A percentile compares a stretch with the other conserved stretches of the same genome.
Evolutionary conservation across 2,797 vertebrate genomes (phyloP).

Genomic region (Vireo griseus): DNA sequence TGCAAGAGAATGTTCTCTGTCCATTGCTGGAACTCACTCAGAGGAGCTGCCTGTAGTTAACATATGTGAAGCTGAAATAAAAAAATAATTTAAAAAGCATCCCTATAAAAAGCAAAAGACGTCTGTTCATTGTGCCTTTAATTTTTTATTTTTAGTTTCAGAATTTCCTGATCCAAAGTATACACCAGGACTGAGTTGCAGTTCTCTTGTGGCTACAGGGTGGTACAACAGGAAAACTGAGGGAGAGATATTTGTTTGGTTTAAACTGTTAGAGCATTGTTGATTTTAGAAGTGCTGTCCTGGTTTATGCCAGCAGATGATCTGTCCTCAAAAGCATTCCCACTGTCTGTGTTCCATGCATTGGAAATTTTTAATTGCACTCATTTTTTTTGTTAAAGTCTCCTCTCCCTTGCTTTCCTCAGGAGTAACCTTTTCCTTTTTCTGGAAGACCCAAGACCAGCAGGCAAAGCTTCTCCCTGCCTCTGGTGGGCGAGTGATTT

Average conservation of each 20-base stretch:
- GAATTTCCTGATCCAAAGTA: not conserved
- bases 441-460: conserved; percentile 89
- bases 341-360: not conserved
- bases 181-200: not conserved
- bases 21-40: not conserved
- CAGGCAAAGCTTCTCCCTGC: conserved; percentile 60
- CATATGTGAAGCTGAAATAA: not conserved
- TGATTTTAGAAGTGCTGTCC: not conserved
- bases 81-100: not conserved
- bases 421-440: conserved; percentile 97
- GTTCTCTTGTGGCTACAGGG: not conserved
- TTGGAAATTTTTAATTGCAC: not conserved
- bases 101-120: not conserved
- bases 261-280: not conserved
- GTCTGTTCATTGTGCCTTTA: not conserved
- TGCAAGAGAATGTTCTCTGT: not conserved
- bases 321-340: not conserved
- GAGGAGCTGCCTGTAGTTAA: not conserved
- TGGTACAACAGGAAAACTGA: not conserved
- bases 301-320: not conserved
- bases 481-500: conserved; percentile 89
- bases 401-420: not conserved
- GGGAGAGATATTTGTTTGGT: not conserved
- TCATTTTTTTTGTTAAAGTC: not conserved
- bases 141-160: not conserved